Evolutionary conservation across 2,888 invertebrate species (phyloP).

Genomic region (Petrolisthes manimaculis): DNA sequence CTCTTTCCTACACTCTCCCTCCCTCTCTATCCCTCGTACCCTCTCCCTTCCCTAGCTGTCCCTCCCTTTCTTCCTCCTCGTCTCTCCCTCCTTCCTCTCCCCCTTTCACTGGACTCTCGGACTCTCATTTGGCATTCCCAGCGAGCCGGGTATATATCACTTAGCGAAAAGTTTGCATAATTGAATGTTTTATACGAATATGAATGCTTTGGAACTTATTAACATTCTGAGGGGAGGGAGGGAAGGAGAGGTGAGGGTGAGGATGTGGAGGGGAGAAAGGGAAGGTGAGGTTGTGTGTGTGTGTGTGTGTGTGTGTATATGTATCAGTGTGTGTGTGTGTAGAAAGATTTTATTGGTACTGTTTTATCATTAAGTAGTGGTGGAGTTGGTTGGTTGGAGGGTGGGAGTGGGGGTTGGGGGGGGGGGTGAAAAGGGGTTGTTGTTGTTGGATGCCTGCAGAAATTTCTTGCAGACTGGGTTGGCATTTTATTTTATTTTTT

Average conservation of each 20-base stretch:
- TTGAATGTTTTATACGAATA: slow-evolving; percentile 23
- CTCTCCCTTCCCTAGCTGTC: slow-evolving; percentile 9
- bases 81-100: slow-evolving; percentile 2
- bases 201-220: slow-evolving; percentile 4
- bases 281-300: not conserved
- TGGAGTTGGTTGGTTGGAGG: not conserved
- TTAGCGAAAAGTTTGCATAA: slow-evolving; percentile 12
- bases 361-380: not conserved
- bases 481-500: not conserved
- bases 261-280: not conserved
- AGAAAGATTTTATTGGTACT: not conserved
- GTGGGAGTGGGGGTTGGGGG: not conserved
- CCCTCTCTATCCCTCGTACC: not conserved
- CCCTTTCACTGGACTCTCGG: not conserved
- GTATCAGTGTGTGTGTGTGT: not conserved
- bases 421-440: not conserved
- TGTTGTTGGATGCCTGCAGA: not conserved
- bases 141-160: slow-evolving; percentile 28
- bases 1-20: slow-evolving; percentile 15
- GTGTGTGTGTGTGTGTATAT: not conserved
- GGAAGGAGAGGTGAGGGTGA: not conserved
- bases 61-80: slow-evolving; percentile 10
- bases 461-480: not conserved
- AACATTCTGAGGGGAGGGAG: not conserved
- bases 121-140: slow-evolving; percentile 18